Evolutionary conservation across 2,113 vertebrate species (phyloP).

Genomic region (Lethenteron camtschaticum): DNA sequence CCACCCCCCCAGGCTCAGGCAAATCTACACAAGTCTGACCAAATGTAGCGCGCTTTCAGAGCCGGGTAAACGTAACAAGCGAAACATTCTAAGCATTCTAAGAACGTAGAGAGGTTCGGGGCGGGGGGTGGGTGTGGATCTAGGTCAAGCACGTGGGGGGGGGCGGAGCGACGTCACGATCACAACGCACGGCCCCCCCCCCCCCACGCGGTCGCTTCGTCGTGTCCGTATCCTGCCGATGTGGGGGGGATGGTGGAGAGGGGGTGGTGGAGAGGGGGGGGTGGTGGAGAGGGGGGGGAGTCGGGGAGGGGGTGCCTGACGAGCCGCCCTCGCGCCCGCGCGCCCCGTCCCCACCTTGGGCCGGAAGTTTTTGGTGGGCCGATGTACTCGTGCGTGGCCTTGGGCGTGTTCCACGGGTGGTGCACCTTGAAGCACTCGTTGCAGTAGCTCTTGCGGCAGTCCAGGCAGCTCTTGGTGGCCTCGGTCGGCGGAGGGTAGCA

Average conservation of each 20-base stretch:
- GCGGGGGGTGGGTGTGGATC: neutral
- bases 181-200: no score
- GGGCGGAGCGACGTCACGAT: neutral
- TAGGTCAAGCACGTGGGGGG: neutral
- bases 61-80: neutral
- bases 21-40: neutral
- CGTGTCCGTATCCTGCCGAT: no score
- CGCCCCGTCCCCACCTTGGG: constrained; percentile 39
- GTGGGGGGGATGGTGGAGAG: neutral
- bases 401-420: constrained; percentile 87
- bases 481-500: constrained; percentile 64
- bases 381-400: constrained; percentile 76
- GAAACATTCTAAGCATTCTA: no score
- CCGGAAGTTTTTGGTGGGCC: constrained; percentile 63
- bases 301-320: neutral
- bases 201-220: no score
- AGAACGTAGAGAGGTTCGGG: fast-evolving
- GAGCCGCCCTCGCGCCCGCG: neutral
- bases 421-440: constrained; percentile 95
- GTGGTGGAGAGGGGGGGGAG: no score
- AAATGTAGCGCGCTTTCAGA: neutral
- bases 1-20: neutral
- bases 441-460: constrained; percentile 84
- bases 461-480: constrained; percentile 79
- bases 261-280: neutral